Base-by-base conservation (phyloP, 1,140 invertebrate species). In the Aphis craccivora region DNA sequence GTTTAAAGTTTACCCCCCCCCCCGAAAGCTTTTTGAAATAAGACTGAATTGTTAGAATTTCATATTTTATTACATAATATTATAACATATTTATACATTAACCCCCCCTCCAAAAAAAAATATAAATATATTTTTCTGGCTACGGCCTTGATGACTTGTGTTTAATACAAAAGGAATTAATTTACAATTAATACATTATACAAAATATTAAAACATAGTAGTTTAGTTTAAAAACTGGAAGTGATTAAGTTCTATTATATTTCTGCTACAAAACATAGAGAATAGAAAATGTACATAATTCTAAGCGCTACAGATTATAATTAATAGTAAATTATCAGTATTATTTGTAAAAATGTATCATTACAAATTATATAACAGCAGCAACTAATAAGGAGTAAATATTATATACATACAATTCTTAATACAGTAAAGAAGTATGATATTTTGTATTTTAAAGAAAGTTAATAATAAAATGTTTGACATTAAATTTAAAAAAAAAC, bases 271-370 rank as follows among this genome's bases (percentile, higher is more conserved):
- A 51, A 84, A 51, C 35, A 35, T 20, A 87, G n/a, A 48, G n/a
- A 35, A 87, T 48, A 48, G 45, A 87, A 48, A 87, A 48, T 87
- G 14, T 87, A 87, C 30, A 18, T 87, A 48, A 87, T 35, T n/a
- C 86, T 87, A 87, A 87, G 35, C 20, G 22, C 86, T 87, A 87
- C 86, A 11, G 45, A 30, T n/a, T 51, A 35, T 48, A 48, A 87
- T 87, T 18, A 48, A 87, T 35, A 48, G 45, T 87, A 87, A 87
- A 87, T 35, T 48, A 87, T 87, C 18, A 48, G 43, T 87, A 87
- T 48, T 48, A 6, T n/a, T 87, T 48, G 30, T 35, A 6, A 6
- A 87, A 48, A 87, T 48, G 45, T 87, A 87, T 30, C 30, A 87
- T n/a, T 6, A 87, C 45, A 51, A 87, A 87, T 48, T 35, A 87